phyloP scores from a whole-genome alignment of 2,797 vertebrate species.

The Spizella passerina region DNA sequence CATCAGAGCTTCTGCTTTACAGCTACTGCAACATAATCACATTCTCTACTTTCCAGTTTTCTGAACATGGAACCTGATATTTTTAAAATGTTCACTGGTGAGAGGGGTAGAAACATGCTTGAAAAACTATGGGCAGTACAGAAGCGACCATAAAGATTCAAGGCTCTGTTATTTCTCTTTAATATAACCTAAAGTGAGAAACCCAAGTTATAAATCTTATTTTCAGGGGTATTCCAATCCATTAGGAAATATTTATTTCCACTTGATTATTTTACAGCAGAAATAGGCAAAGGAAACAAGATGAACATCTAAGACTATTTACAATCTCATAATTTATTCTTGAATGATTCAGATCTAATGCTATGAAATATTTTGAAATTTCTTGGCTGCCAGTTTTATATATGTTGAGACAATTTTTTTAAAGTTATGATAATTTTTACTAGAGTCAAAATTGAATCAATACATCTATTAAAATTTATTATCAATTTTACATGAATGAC shows the following conservation, averaged over 20 bases:
- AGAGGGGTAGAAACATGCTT: not conserved
- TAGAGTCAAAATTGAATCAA: not conserved
- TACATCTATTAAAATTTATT: not conserved
- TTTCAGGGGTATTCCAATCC: not conserved
- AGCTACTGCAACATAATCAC: not conserved
- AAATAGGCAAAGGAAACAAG: not conserved
- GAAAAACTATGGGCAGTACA: not conserved
- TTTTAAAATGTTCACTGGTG: not conserved
- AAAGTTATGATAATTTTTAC: not conserved
- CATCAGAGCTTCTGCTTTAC: not conserved
- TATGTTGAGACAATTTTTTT: not conserved
- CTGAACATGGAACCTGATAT: not conserved
- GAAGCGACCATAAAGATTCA: not conserved
- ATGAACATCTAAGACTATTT: not conserved
- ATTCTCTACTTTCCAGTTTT: not conserved
- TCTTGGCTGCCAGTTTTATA: not conserved
- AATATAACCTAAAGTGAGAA: not conserved
- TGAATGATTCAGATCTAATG: not conserved
- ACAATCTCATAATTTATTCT: not conserved
- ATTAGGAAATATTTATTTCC: not conserved
- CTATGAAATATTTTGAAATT: not conserved
- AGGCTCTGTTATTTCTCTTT: not conserved
- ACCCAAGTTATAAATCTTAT: not conserved
- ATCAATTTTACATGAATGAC: not conserved
- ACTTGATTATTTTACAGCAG: not conserved